Conservation (phyloP, 1,140 invertebrate species). For the Conus ventricosus region DNA sequence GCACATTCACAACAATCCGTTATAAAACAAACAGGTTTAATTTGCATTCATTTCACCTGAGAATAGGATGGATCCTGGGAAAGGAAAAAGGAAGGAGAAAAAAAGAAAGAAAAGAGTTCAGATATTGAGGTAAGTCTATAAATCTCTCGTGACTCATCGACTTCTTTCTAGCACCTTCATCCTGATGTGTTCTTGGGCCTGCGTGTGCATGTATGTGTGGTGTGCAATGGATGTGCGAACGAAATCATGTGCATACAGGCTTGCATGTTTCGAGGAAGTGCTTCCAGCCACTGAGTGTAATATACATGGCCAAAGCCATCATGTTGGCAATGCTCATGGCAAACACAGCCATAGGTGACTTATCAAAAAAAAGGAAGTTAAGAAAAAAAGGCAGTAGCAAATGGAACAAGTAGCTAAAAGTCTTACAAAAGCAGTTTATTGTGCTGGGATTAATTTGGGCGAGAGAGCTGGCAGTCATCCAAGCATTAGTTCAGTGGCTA, state of each 20-base stretch:
- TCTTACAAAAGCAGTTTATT: too few relatives aligned
- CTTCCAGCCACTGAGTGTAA: neutral
- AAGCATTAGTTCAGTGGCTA: too few relatives aligned
- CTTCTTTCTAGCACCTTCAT: neutral
- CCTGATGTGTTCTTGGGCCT: neutral
- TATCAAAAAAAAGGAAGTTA: neutral
- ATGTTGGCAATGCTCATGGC: neutral
- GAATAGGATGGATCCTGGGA: neutral
- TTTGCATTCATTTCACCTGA: slow-evolving; percentile 2
- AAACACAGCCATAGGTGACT: neutral
- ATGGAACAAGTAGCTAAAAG: too few relatives aligned
- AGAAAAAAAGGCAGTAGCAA: neutral
- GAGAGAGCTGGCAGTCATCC: too few relatives aligned
- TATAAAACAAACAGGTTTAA: neutral
- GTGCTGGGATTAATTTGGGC: too few relatives aligned
- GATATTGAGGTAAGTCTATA: neutral
- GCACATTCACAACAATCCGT: neutral
- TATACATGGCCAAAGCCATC: neutral
- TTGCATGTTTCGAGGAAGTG: neutral
- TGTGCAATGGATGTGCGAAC: neutral
- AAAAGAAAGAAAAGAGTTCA: neutral
- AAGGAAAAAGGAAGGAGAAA: neutral
- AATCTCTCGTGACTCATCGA: neutral
- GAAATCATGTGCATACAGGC: neutral
- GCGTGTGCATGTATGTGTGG: neutral